These are phyloP conservation scores for Cylindroiulus punctatus DNA, from an alignment of 2,888 invertebrate genomes.

Conservation along the genomic window DNA sequence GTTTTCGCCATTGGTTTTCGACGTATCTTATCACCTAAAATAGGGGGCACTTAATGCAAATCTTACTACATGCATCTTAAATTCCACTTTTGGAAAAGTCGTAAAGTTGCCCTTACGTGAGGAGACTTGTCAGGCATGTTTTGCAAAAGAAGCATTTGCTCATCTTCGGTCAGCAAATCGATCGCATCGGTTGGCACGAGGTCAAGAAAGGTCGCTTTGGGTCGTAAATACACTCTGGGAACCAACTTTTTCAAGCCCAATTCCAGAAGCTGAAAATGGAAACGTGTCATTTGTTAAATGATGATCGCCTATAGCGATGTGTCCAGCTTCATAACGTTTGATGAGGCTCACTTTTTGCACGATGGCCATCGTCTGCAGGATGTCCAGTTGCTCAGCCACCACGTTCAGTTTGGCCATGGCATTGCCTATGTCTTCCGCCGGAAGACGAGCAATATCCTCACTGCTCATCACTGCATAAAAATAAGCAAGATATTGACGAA, in stretches of 20 bases:
- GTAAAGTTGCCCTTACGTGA: not conserved
- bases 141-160: conserved; percentile 22
- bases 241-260: not conserved
- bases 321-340: not conserved
- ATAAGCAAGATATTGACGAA: not conserved
- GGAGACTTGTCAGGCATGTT: conserved; percentile 4
- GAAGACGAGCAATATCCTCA: not conserved
- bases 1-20: conserved; percentile 19
- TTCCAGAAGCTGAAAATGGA: not conserved
- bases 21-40: conserved; percentile 50
- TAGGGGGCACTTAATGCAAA: not conserved
- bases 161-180: not conserved
- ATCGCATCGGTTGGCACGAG: not conserved
- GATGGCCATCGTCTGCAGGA: conserved; percentile 49
- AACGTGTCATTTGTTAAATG: not conserved
- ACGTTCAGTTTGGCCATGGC: conserved; percentile 32
- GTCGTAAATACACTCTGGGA: not conserved
- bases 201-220: not conserved
- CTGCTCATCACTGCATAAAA: not conserved
- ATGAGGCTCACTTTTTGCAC: conserved; percentile 23
- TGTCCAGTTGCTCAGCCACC: conserved; percentile 5
- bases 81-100: not conserved
- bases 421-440: conserved; percentile 32
- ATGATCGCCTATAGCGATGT: not conserved
- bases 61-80: not conserved